These are phyloP conservation scores for Drosophila anceps DNA, from an alignment of 2,888 invertebrate species.

Conservation along the genomic window DNA sequence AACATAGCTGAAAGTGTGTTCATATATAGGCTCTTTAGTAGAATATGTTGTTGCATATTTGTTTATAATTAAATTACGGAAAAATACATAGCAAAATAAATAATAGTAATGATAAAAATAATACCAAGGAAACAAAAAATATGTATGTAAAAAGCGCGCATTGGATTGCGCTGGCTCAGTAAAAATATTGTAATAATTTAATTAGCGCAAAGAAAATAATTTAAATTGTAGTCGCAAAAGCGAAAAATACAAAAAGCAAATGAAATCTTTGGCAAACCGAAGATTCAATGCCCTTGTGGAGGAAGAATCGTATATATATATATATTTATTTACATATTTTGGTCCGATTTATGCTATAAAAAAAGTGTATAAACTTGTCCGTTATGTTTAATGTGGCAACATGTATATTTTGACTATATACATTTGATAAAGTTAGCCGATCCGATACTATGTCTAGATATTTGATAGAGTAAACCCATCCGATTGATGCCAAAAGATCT, in stretches of 20 bases:
- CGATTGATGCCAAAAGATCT: no score
- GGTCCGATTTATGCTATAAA: no score
- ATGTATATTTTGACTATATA: no score
- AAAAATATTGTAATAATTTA: slow-evolving; percentile 77
- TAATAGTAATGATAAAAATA: slow-evolving; percentile 14
- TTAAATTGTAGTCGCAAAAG: slow-evolving; percentile 44
- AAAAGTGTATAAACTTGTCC: neutral
- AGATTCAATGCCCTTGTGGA: neutral
- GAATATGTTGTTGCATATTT: slow-evolving; percentile 66
- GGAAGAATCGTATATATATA: neutral
- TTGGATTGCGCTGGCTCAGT: slow-evolving; percentile 16
- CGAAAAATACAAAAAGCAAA: slow-evolving; percentile 15
- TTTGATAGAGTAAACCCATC: no score
- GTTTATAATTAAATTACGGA: slow-evolving; percentile 73
- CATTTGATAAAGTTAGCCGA: no score
- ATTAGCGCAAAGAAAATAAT: slow-evolving; percentile 69
- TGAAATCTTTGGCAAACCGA: neutral
- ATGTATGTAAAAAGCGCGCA: slow-evolving; percentile 6
- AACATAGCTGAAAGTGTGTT: slow-evolving; percentile 57
- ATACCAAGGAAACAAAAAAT: neutral
- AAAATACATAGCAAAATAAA: slow-evolving; percentile 34
- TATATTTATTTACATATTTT: neutral
- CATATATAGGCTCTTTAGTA: slow-evolving; percentile 43
- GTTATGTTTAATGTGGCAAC: no score
- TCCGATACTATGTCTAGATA: no score